A percentile compares a stretch with the other conserved stretches of the same genome.
Conservation (phyloP, 2,797 vertebrate genomes). For the Pipistrellus kuhlii region DNA sequence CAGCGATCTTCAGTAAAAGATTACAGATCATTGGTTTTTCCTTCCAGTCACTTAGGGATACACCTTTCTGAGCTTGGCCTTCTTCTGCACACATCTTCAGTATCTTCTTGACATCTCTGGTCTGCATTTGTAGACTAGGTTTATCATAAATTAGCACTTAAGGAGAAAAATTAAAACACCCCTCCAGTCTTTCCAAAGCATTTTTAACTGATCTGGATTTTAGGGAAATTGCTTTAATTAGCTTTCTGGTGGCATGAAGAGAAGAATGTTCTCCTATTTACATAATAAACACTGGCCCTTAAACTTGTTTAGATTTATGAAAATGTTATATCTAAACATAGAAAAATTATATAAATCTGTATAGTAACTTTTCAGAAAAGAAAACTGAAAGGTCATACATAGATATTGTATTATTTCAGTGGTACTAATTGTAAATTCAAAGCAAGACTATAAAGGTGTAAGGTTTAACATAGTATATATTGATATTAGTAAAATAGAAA, state of each 20-base stretch:
- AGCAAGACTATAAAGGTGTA: conserved; percentile 9
- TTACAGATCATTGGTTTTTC: conserved; percentile 31
- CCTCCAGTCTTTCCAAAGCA: conserved; percentile 1
- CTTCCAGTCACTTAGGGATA: neutral
- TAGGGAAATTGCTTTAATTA: conserved; percentile 37
- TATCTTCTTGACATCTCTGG: neutral
- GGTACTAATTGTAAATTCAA: conserved; percentile 42
- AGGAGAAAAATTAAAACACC: conserved; percentile 10
- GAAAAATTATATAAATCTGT: neutral
- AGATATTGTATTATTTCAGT: neutral
- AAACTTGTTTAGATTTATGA: conserved; percentile 21
- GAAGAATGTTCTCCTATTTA: neutral
- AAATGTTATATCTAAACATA: conserved; percentile 42
- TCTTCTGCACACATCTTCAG: neutral
- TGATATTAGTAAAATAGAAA: conserved; percentile 21
- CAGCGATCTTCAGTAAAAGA: neutral
- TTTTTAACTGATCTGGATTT: conserved; percentile 50
- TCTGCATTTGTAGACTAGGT: neutral
- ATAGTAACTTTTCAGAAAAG: conserved; percentile 20
- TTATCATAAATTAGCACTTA: conserved; percentile 14
- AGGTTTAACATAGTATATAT: neutral
- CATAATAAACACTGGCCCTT: neutral
- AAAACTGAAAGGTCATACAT: neutral
- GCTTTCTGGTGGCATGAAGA: neutral
- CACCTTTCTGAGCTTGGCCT: neutral